Percentiles rank a stretch among this genome's conserved stretches.
These are phyloP conservation scores for Diuraphis noxia DNA, from an alignment of 1,140 invertebrate genomes.

Conservation along the genomic window DNA sequence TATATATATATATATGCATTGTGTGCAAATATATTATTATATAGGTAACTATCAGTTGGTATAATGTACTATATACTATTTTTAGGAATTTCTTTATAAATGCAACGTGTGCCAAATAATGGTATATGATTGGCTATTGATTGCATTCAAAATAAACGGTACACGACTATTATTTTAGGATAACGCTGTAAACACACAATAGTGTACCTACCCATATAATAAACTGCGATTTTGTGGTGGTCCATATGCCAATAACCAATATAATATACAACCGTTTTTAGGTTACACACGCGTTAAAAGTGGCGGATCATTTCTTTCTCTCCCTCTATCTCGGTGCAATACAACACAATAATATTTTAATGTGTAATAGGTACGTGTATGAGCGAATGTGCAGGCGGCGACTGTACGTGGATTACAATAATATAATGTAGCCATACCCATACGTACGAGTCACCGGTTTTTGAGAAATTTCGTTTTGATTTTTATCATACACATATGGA, in stretches of 20 bases:
- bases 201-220: neutral
- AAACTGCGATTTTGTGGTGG: neutral
- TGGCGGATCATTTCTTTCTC: neutral
- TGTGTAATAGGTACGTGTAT: neutral
- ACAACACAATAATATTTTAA: neutral
- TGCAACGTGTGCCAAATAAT: neutral
- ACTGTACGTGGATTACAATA: neutral
- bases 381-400: neutral
- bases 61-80: neutral
- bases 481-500: neutral
- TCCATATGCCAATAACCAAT: neutral
- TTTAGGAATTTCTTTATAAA: neutral
- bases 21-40: neutral
- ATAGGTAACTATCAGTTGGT: neutral
- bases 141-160: neutral
- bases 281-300: slow-evolving; percentile 30
- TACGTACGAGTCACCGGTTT: neutral
- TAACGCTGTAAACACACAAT: neutral
- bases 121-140: neutral
- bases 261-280: neutral
- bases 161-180: slow-evolving; percentile 10
- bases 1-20: too few relatives aligned
- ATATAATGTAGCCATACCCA: neutral
- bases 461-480: neutral
- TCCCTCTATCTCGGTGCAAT: neutral